Evolutionary conservation across 2,888 invertebrate species (phyloP), one percentile per base, ranked within the genome.

Genomic region (Timema cristinae): DNA sequence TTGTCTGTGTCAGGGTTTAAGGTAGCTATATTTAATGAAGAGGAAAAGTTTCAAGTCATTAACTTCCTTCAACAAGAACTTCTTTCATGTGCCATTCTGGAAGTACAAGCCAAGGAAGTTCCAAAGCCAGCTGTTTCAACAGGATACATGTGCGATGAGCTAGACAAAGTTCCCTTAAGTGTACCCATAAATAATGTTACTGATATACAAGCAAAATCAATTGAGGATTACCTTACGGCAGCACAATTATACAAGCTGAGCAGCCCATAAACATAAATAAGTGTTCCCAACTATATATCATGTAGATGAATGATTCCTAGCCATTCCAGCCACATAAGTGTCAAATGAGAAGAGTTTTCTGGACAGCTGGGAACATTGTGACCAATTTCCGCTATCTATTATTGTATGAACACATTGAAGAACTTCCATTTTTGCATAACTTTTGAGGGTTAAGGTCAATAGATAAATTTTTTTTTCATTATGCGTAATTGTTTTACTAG

Each of bases 331-430:
- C n/a, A 59, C 6, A 59, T 6, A 59, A 32, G 59, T 59, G 15
- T 8, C 63, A 32, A 63, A 13, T 63, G 63, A 63, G 13, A 63
- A 63, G 63, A 16, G 63, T 63, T 6, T 63, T 63, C 2, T 63
- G 47, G 7, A 63, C 63, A 9, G 63, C 63, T 6, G 16, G 63
- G 10, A 63, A 63, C 13, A 63, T 63, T 47, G 63, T 63, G 8
- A 63, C 63, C 16, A 11, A 48, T 32, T 13, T 32, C 7, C 32
- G 63, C 32, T 32, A 61, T 9, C 32, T 61, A 32, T 13, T 63
- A 48, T 63, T 63, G 63, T 48, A 32, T 32, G 47, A 13, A 6
- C 63, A 63, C 13, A 13, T 63, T 7, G 63, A 63, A 47, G 16
- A 63, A 16, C 32, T 63, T 7, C 6, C 63, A 11, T 63, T 63